Evolutionary conservation across 2,113 vertebrate species (phyloP), one percentile per base, ranked within the genome.

Genomic region (Brienomyrus brachyistius): DNA sequence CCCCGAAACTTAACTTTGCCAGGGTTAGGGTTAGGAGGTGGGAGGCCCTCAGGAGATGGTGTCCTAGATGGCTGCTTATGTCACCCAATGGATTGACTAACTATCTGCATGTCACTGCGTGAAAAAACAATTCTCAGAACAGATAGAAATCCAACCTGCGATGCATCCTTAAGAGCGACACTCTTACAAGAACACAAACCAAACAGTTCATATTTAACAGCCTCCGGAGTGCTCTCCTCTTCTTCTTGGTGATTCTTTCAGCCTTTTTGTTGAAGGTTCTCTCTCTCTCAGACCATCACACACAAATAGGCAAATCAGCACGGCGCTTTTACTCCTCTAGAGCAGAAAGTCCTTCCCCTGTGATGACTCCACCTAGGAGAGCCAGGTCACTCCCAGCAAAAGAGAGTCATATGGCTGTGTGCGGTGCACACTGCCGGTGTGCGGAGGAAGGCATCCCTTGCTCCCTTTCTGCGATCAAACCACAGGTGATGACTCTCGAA

Each of bases 371-470:
- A 35, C 90, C 89, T 23, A 70, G 48, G 48, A 5, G 4, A 47
- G 85, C 6, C 48, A 11, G 27, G 90, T 86, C 84, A 70, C 92
- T 90, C 91, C 90, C 88, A 84, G 51, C 66, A 45, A 1, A 15
- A 66, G 11, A 48, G 27, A 35, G 88, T 88, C 89, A 90, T 91
- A 92, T 91, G 89, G 35, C 51, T 51, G 80, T 48, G 10, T 10
- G 43, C 10, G 15, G 23, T 5, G n/a, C 43, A 4, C 6, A 6
- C 40, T 90, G 74, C 35, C 13, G 74, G 47, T 85, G n/a, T 50
- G 31, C 13, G 45, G 48, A 87, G 54, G 3, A 47, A 5, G 51
- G 88, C 89, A 62, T 87, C 43, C 8, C 51, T 19, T 23, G 54
- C 47, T 40, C 9, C 54, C 54, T 66, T 3, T 40, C 54, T 35